Evolutionary conservation across 2,113 vertebrate species (phyloP), one percentile per base, ranked within the genome.

Genomic region (Zosterops borbonicus): DNA sequence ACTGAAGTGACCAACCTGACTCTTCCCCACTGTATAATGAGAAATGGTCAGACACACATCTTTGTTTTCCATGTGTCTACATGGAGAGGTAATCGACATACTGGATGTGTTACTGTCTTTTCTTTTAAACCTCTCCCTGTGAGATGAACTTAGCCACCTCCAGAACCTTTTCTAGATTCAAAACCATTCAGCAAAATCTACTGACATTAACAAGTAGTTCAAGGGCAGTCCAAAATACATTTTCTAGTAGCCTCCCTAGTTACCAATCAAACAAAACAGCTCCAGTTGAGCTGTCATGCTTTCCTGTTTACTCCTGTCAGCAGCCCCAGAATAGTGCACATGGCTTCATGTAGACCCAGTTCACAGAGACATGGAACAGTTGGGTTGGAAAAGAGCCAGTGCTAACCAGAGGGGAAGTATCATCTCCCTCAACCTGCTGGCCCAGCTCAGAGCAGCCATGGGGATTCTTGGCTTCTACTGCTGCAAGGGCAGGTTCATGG

Each of bases 31-130:
- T 33, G 6, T 62, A 53, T 19, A 18, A 33, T 0, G 0, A 58
- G 29, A 70, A 81, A 70, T 16, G 3, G 1, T 10, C 6, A 2
- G 15, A 17, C 14, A 52, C 14, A 27, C 9, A 18, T 20, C 5
- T 46, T 49, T 62, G 15, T 65, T 85, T 77, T 47, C 12, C 1
- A 1, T 7, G 8, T 2, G 1, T 52, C 7, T 27, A 4, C 12
- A 4, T 12, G 10, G 13, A 56, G 23, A 56, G 33, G 5, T 14
- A 65, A 29, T 39, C 19, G 5, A 53, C 37, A 39, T 6, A 23
- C 25, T 68, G 24, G 16, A 9, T 37, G 14, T 55, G 25, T 27
- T 58, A 37, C 31, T 31, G 7, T 46, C 42, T 82, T 82, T 46
- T 79, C 78, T 67, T 67, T 41, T 79, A 50, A 73, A n/a, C 13